A percentile compares a stretch with the other conserved stretches of the same genome.
These are phyloP conservation scores for Aurelia sp. DNA, from an alignment of 30 jellyfish, hydroid and myxozoan genomes.

Conservation along the genomic window DNA sequence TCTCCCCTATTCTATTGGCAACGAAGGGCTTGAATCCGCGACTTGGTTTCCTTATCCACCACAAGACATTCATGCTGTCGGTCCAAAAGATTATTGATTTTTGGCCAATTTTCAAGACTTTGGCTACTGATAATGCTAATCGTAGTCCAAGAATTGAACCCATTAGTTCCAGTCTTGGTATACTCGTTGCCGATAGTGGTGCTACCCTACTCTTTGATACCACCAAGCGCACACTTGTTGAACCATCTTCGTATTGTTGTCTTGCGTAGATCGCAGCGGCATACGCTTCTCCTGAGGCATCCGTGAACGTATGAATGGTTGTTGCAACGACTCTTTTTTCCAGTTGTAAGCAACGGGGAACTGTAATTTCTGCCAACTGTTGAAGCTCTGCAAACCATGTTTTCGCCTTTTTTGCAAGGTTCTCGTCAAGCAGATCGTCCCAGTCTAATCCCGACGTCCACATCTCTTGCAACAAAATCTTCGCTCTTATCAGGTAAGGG, in stretches of 20 bases:
- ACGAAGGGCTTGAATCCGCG: too few species aligned
- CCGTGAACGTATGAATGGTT: slow-evolving; percentile 11
- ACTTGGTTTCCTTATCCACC: too few species aligned
- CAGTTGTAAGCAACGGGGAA: slow-evolving; percentile 23
- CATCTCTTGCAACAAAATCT: slow-evolving; percentile 16
- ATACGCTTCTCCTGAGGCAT: slow-evolving; percentile 41
- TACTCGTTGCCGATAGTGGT: too few species aligned
- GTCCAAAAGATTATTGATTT: too few species aligned
- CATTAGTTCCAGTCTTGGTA: too few species aligned
- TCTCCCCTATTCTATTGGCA: too few species aligned
- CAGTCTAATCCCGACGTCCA: slow-evolving; percentile 29
- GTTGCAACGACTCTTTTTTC: background rate
- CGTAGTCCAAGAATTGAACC: too few species aligned
- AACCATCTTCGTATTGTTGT: slow-evolving; percentile 20
- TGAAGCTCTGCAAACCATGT: slow-evolving; percentile 31
- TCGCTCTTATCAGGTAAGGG: slow-evolving; percentile 25
- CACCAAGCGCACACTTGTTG: too few species aligned
- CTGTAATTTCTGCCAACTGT: background rate
- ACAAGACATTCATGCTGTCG: too few species aligned
- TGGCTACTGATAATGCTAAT: too few species aligned
- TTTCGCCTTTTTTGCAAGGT: slow-evolving; percentile 6
- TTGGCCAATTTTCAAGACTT: too few species aligned
- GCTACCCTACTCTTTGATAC: too few species aligned
- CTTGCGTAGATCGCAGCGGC: slow-evolving; percentile 37
- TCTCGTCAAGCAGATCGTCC: slow-evolving; percentile 13